A percentile compares a stretch with the other conserved stretches of the same genome.
Evolutionary conservation across 2,888 invertebrate genomes (phyloP).

Genomic region (Brachylomia viminalis): DNA sequence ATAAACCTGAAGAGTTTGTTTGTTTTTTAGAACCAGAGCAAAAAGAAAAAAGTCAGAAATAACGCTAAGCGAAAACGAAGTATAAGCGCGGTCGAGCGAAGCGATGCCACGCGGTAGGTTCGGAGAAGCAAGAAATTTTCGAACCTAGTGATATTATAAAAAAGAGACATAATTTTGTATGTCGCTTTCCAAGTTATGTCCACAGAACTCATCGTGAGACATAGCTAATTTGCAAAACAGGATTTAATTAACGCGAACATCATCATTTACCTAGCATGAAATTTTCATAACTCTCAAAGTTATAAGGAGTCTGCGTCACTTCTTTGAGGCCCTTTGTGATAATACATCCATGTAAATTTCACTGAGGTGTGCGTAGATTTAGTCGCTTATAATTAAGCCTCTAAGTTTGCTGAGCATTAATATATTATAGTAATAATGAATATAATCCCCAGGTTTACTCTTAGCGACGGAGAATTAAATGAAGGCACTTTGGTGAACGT

Average conservation of each 20-base stretch:
- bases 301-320: constrained; percentile 47
- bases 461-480: constrained; percentile 63
- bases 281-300: constrained; percentile 63
- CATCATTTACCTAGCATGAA: constrained; percentile 49
- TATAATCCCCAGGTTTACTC: constrained; percentile 63
- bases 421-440: constrained; percentile 71
- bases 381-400: constrained; percentile 74
- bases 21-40: not conserved
- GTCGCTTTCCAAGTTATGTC: constrained; percentile 11
- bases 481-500: constrained; percentile 55
- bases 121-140: not conserved
- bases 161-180: constrained; percentile 1
- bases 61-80: not conserved
- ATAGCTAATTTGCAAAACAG: constrained; percentile 48
- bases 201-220: constrained; percentile 13
- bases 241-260: constrained; percentile 62
- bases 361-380: constrained; percentile 63
- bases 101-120: not conserved
- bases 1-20: not conserved
- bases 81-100: not conserved
- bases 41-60: not conserved
- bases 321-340: constrained; percentile 53
- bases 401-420: constrained; percentile 68
- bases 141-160: not conserved
- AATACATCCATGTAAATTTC: constrained; percentile 56